Evolutionary conservation across 2,113 vertebrate genomes (phyloP), one percentile per base, ranked within the genome.

Genomic region (Acrocephalus kingi): DNA sequence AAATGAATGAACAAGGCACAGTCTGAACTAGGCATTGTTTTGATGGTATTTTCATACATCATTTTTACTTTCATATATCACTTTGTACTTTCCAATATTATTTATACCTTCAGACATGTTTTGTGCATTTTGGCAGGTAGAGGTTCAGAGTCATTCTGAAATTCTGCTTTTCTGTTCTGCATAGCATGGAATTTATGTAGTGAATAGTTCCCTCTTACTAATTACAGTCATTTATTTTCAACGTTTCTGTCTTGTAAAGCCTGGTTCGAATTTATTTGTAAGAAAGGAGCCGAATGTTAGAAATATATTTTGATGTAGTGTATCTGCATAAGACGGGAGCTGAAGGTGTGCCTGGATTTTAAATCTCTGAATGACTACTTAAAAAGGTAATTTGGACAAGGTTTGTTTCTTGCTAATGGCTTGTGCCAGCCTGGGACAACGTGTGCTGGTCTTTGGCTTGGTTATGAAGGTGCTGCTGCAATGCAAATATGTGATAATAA

Each of bases 1-100:
- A 89, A 96, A 84, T 59, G 22, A 75, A 75, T 49, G 39, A 83
- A 83, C 8, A 11, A 89, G 72, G 30, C 51, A 37, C 4, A 49
- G 61, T 37, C 79, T 78, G 56, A 84, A 68, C 7, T 16, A 77
- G 55, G 22, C 31, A 9, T 56, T 48, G 33, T 74, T 76, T 78
- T 84, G 69, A 45, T 76, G 54, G 45, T 89, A 49, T 91, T 93
- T 96, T 87, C 87, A 93, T 94, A 76, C 9, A 87, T 91, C 25
- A 87, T 41, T 76, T 88, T 91, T 89, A 35, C 23, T 66, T 95
- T 51, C 87, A 94, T 91, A 30, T 52, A 86, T 94, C 89, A 90
- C 51, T 82, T 64, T 92, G 7, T 62, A 39, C 22, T 81, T 96
- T 59, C n/a, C 48, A 66, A 27, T 77, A 51, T 71, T 66, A 45